Evolutionary conservation across 30 jellyfish, hydroid and myxozoan genomes (phyloP).

Genomic region (Rhopilema esculentum): DNA sequence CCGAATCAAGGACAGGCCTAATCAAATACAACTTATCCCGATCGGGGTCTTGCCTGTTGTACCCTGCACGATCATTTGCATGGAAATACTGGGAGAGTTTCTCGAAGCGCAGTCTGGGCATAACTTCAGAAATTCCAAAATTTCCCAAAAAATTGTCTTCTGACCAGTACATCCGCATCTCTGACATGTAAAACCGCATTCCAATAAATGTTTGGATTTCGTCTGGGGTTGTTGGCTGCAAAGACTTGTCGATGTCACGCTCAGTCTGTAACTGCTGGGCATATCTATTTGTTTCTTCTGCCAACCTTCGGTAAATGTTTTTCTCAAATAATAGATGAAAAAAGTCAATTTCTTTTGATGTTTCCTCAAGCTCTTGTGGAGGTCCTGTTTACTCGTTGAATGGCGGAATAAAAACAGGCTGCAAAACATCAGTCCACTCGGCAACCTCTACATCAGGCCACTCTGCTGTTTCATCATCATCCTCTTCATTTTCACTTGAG

Average conservation of each 20-base stretch:
- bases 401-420: neutral
- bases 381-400: no score
- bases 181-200: conserved; percentile 13
- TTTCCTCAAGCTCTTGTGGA: neutral
- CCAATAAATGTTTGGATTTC: neutral
- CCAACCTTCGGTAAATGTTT: neutral
- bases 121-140: conserved; percentile 41
- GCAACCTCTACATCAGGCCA: neutral
- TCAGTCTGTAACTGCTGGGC: conserved; percentile 1
- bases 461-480: neutral
- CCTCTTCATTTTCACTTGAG: neutral
- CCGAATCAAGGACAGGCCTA: conserved; percentile 3
- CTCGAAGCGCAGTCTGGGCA: neutral
- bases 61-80: conserved; percentile 10
- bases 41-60: neutral
- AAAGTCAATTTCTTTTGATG: neutral
- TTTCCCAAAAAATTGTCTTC: conserved; percentile 29
- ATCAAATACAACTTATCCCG: conserved; percentile 5
- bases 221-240: conserved; percentile 7
- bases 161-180: conserved; percentile 13
- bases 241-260: neutral
- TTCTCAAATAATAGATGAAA: neutral
- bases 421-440: no score
- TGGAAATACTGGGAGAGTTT: conserved; percentile 16
- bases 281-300: neutral